These are phyloP conservation scores for Eutolmus rufibarbis DNA, from an alignment of 2,888 invertebrate species.

Conservation along the genomic window DNA sequence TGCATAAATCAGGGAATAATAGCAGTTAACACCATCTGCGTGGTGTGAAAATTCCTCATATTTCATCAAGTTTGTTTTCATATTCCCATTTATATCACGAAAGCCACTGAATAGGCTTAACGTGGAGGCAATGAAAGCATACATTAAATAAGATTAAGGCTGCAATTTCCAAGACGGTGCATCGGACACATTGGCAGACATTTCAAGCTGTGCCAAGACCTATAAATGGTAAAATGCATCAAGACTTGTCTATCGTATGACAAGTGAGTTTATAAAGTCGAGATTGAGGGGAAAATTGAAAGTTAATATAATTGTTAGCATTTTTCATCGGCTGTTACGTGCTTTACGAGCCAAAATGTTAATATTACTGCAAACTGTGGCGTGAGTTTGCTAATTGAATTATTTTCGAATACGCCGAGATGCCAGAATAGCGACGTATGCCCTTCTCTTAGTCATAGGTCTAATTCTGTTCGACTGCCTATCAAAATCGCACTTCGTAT, in stretches of 20 bases:
- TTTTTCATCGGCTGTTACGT: neutral
- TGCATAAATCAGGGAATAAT: neutral
- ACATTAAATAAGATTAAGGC: conserved; percentile 11
- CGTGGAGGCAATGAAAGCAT: neutral
- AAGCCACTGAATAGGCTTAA: neutral
- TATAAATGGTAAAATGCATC: neutral
- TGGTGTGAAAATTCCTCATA: conserved; percentile 1
- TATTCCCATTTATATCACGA: conserved; percentile 2
- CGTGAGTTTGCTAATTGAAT: neutral
- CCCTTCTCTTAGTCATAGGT: neutral
- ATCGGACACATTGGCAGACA: neutral
- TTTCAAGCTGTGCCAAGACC: neutral
- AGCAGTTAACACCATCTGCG: neutral
- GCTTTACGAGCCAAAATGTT: neutral
- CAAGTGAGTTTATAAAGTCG: neutral
- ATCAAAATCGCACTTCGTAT: neutral
- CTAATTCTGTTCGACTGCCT: neutral
- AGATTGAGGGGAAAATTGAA: neutral
- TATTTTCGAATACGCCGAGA: neutral
- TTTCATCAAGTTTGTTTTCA: neutral
- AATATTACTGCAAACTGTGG: neutral
- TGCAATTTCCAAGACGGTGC: neutral
- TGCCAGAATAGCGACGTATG: neutral
- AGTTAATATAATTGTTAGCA: neutral
- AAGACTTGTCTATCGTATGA: neutral